phyloP scores from a whole-genome alignment of 2,888 invertebrate genomes.

The Dicyrtomina minuta region DNA sequence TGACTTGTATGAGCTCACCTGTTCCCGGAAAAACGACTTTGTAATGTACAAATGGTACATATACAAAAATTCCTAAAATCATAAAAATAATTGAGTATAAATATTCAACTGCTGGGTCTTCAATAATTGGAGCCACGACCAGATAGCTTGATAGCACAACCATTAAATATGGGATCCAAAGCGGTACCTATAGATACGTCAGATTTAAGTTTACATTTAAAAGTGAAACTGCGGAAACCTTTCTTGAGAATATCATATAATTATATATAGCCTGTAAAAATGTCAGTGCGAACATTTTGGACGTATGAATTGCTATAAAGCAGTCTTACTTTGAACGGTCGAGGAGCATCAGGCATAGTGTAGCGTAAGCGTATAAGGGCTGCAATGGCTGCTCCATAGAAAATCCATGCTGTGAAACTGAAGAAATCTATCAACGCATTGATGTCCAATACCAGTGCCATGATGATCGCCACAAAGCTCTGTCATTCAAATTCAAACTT shows the following conservation, averaged over 20 bases:
- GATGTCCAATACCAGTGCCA: constrained; percentile 58
- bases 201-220: too few species aligned
- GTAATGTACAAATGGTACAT: constrained; percentile 58
- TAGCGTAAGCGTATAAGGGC: constrained; percentile 57
- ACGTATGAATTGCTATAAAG: neutral
- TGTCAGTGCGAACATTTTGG: too few species aligned
- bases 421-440: constrained; percentile 59
- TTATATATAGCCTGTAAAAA: too few species aligned
- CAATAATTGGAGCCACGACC: constrained; percentile 58
- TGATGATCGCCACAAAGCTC: constrained; percentile 55
- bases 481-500: constrained; percentile 37
- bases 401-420: constrained; percentile 59
- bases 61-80: constrained; percentile 57
- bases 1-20: constrained; percentile 48
- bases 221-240: too few species aligned
- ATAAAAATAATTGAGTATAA: constrained; percentile 58
- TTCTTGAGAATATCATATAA: too few species aligned
- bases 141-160: constrained; percentile 57
- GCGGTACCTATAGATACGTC: constrained; percentile 56
- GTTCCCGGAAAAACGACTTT: constrained; percentile 54
- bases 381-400: constrained; percentile 58
- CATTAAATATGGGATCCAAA: constrained; percentile 57
- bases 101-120: constrained; percentile 58
- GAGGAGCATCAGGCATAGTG: constrained; percentile 55
- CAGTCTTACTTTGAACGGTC: constrained; percentile 55